phyloP scores from a whole-genome alignment of 2,888 invertebrate genomes.

The Papilio gigon region DNA sequence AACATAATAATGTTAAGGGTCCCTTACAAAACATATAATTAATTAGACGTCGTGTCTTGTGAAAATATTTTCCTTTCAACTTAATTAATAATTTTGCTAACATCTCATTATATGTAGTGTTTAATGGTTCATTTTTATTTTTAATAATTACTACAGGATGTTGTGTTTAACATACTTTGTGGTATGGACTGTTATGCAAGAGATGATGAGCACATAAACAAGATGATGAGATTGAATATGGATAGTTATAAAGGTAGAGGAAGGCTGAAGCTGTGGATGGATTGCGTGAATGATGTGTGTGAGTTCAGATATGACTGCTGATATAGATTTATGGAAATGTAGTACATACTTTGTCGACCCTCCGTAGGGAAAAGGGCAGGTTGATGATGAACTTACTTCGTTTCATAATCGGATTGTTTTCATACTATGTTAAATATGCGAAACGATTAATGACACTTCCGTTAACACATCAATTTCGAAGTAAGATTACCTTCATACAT shows the following conservation, averaged over 20 bases:
- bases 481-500: slow-evolving; percentile 52
- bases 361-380: no score
- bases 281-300: no score
- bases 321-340: no score
- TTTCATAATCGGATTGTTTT: slow-evolving; percentile 11
- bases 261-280: no score
- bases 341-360: no score
- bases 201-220: no score
- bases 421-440: not conserved
- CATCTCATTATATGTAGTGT: not conserved
- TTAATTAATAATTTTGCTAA: slow-evolving; percentile 7
- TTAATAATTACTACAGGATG: not conserved
- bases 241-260: no score
- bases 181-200: no score
- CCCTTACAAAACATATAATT: slow-evolving; percentile 14
- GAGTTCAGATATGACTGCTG: no score
- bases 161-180: no score
- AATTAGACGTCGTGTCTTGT: slow-evolving; percentile 11
- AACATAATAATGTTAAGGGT: not conserved
- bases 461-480: slow-evolving; percentile 19
- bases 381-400: no score
- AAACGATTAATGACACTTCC: slow-evolving; percentile 24
- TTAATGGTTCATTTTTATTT: not conserved
- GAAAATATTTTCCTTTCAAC: slow-evolving; percentile 19
- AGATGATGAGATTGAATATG: no score